phyloP scores from a whole-genome alignment of 2,888 invertebrate species.

The Stegana nigrithorax region DNA sequence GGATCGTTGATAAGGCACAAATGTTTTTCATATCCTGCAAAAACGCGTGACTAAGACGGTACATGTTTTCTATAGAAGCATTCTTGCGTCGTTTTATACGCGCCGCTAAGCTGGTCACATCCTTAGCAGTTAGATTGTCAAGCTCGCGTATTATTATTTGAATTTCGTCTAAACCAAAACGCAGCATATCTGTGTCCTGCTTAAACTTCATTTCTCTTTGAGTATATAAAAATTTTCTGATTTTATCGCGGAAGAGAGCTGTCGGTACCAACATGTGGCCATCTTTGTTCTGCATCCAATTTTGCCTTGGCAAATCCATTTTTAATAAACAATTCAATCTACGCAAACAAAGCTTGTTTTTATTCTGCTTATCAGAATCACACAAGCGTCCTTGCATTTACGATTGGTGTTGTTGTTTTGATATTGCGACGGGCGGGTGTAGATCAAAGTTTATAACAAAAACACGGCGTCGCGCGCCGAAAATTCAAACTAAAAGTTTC shows the following conservation, averaged over 20 bases:
- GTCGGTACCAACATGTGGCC: not conserved
- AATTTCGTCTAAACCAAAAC: constrained; percentile 64
- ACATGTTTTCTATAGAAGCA: constrained; percentile 62
- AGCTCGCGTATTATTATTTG: constrained; percentile 50
- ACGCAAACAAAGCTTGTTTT: too few relatives aligned
- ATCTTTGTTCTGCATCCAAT: too few relatives aligned
- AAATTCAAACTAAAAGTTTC: not conserved
- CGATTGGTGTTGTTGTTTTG: too few relatives aligned
- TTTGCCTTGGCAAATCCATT: not conserved
- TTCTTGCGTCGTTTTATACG: constrained; percentile 65
- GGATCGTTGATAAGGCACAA: constrained; percentile 53
- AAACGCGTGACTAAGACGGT: constrained; percentile 63
- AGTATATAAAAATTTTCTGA: constrained; percentile 50
- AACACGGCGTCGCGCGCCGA: not conserved
- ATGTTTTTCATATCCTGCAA: constrained; percentile 62
- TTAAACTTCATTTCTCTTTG: constrained; percentile 51
- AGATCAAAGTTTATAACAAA: too few relatives aligned
- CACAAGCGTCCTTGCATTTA: too few relatives aligned
- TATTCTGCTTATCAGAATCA: constrained; percentile 52
- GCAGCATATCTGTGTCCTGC: too few relatives aligned
- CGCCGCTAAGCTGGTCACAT: constrained; percentile 58
- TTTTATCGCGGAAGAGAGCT: constrained; percentile 47
- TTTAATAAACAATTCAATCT: not conserved
- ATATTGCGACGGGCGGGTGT: too few relatives aligned
- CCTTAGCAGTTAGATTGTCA: constrained; percentile 55